Evolutionary conservation across 2,888 invertebrate genomes (phyloP), one percentile per base, ranked within the genome.

Genomic region (Diarsia dahlii): DNA sequence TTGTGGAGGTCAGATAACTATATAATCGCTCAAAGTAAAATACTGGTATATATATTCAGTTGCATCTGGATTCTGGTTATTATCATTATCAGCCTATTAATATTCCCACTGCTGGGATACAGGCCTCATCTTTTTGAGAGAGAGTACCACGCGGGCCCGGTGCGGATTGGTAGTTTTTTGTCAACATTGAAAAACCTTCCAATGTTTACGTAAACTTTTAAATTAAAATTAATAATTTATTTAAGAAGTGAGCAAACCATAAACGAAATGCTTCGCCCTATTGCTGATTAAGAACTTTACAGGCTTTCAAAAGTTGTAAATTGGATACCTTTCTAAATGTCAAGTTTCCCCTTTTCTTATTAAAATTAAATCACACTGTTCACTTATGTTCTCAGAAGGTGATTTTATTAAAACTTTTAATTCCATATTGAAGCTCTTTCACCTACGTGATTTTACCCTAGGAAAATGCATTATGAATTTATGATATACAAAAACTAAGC

Each of bases 281-380:
- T 45, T 77, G 2, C 15, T 20, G 20, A 63, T 56, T 64, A 8
- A 20, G 20, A 63, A 56, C n/a, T 54, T 45, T 34, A n/a, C 34
- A 15, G 46, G 10, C 23, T 74, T 81, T 63, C 50, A 46, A 68
- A 74, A 74, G 54, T 64, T 28, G 28, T 28, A 28, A 28, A 28
- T 28, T 28, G 28, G 28, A n/a, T 28, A 28, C 71, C 3, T 46
- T 54, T 45, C 12, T 62, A 39, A 76, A 50, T 12, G n/a, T 39
- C 23, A 15, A 50, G 56, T 56, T 74, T 50, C 8, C 5, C 20
- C 8, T 64, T 71, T 52, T 54, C 56, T 80, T 65, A 65, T 28
- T 72, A 56, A 13, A 78, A 60, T 45, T 67, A 8, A 54, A 66
- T n/a, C 28, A 20, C 10, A 48, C n/a, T 54, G 46, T 20, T 10